Evolutionary conservation across 2,797 vertebrate genomes (phyloP), one percentile per base, ranked within the genome.

Genomic region (Molossus molossus): DNA sequence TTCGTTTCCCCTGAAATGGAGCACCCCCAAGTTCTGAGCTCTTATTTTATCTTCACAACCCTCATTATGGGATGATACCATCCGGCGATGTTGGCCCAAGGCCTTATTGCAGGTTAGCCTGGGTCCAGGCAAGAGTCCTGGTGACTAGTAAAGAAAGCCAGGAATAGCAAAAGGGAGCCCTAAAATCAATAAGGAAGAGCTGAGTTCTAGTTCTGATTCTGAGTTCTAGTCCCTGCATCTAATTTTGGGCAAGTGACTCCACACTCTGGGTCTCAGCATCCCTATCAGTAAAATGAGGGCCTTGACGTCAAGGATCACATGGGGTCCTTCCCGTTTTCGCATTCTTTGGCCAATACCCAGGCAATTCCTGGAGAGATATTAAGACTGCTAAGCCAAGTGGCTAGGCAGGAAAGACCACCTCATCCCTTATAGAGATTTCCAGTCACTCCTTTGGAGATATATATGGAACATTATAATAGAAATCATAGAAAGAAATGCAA

Each of bases 261-360:
- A 37, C 37, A 55, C 14, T 15, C 12, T 3, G 33, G 62, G 45
- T 60, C 25, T 79, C 50, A n/a, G 72, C 0, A 0, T 80, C 50
- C 15, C 80, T 67, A n/a, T 69, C n/a, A 11, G 9, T 91, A 37
- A 93, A 75, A 53, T 9, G 8, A 25, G 14, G 48, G 2, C 40
- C 45, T 65, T 53, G 48, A 37, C 60, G 20, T 8, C 1, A 29
- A 25, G 0, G 65, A 62, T 21, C 1, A 0, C n/a, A 15, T 45
- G 50, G 64, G 48, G 15, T 72, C 62, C 57, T 75, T 73, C 45
- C 70, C 90, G 67, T 45, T 21, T 64, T 57, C 40, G 72, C 48
- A 45, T 65, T 97, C 85, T 96, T 79, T 79, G 94, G 85, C 88
- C 65, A 90, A 64, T 77, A 67, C 37, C 82, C 88, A 91, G 88